phyloP scores from a whole-genome alignment of 2,113 vertebrate genomes.

The Paratilapia polleni region DNA sequence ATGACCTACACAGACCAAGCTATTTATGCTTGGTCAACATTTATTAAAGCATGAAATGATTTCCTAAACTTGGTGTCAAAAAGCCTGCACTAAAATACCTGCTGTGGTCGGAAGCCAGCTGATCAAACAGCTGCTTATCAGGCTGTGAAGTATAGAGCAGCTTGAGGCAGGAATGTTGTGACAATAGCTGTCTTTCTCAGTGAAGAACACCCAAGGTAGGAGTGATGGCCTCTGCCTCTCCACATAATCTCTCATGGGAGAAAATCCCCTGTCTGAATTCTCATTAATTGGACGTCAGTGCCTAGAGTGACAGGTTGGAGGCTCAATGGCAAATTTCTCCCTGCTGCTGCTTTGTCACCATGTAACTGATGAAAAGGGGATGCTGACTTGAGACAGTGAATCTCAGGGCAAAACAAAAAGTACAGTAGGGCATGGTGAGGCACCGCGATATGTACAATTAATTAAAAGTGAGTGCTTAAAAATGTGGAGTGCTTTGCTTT shows the following conservation, averaged over 20 bases:
- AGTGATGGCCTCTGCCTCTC: slow-evolving; percentile 53
- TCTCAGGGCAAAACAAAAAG: neutral
- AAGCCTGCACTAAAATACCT: slow-evolving; percentile 18
- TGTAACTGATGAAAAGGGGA: slow-evolving; percentile 25
- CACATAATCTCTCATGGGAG: slow-evolving; percentile 46
- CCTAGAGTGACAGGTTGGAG: slow-evolving; percentile 54
- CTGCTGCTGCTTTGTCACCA: slow-evolving; percentile 39
- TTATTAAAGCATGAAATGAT: slow-evolving; percentile 8
- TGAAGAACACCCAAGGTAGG: slow-evolving; percentile 46
- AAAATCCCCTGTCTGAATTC: slow-evolving; percentile 45
- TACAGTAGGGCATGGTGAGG: neutral
- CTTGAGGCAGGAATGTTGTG: slow-evolving; percentile 51
- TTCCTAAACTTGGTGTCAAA: neutral
- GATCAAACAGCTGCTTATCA: slow-evolving; percentile 48
- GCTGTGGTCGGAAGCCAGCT: neutral
- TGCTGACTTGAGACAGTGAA: slow-evolving; percentile 1
- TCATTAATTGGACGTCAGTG: slow-evolving; percentile 61
- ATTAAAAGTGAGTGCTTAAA: neutral
- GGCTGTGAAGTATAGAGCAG: slow-evolving; percentile 31
- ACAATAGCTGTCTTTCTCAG: slow-evolving; percentile 61
- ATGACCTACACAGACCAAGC: neutral
- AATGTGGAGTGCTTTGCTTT: neutral
- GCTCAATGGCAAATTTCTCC: slow-evolving; percentile 42
- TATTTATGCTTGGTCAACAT: neutral
- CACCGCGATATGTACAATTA: neutral